Conservation (phyloP, 2,797 vertebrate genomes). For the Botia kubotai region DNA sequence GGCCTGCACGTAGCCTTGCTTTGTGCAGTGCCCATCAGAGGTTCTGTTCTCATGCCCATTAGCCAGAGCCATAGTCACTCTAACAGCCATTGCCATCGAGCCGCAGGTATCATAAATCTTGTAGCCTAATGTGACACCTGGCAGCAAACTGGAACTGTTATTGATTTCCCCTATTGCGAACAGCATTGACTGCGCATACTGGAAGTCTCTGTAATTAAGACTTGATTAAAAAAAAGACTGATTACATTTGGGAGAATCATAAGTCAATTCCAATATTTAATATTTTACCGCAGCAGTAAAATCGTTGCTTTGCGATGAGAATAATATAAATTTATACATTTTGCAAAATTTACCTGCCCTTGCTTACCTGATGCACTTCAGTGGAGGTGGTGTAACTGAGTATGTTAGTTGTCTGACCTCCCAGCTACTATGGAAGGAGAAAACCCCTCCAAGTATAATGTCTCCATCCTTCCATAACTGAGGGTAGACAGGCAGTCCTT, state of each 20-base stretch:
- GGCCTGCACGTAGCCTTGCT: constrained; percentile 69
- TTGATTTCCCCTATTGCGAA: constrained; percentile 79
- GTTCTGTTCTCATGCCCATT: constrained; percentile 63
- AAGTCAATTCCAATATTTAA: not conserved
- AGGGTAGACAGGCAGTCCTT: constrained; percentile 65
- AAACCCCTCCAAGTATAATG: constrained; percentile 74
- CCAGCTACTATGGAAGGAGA: constrained; percentile 77
- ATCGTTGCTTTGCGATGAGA: not conserved
- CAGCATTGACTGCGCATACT: constrained; percentile 73
- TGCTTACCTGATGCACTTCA: constrained; percentile 74
- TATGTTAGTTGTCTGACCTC: constrained; percentile 63
- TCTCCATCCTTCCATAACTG: constrained; percentile 73
- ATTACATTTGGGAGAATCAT: not conserved
- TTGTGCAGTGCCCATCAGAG: constrained; percentile 57
- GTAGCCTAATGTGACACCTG: constrained; percentile 71
- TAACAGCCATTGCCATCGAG: constrained; percentile 67
- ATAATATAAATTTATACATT: not conserved
- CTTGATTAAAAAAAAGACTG: constrained; percentile 57
- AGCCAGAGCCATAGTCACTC: constrained; percentile 67
- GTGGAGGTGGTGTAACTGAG: constrained; percentile 60
- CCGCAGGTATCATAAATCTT: constrained; percentile 73
- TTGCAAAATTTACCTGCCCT: too few relatives aligned
- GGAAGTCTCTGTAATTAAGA: constrained; percentile 75
- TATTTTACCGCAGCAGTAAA: not conserved
- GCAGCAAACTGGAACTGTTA: constrained; percentile 73